Evolutionary conservation across 2,113 vertebrate species (phyloP).

Genomic region (Silurus meridionalis): DNA sequence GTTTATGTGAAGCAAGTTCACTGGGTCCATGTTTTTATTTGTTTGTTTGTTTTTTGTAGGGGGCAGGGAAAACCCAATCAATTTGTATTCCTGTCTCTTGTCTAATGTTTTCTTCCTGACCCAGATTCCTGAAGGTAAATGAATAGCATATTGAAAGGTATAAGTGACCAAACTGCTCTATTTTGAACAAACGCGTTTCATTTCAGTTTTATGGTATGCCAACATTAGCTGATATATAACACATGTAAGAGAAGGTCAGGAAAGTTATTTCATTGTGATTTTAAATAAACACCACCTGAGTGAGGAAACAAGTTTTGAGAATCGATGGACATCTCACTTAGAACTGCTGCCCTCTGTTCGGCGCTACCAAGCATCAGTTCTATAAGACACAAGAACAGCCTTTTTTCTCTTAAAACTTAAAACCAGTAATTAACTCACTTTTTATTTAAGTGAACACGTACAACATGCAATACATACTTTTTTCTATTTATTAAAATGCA

Average conservation of each 20-base stretch:
- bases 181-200: neutral
- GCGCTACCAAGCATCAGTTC: too few species aligned
- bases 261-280: neutral
- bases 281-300: neutral
- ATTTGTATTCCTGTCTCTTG: neutral
- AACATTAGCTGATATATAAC: neutral
- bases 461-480: too few species aligned
- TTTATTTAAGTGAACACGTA: too few species aligned
- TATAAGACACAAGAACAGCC: too few species aligned
- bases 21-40: neutral
- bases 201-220: neutral
- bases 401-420: too few species aligned
- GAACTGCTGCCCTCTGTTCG: too few species aligned
- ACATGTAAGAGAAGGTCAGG: too few species aligned
- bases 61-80: neutral
- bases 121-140: neutral
- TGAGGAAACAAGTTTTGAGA: too few species aligned
- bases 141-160: neutral
- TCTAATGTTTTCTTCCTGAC: neutral
- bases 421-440: too few species aligned
- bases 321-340: too few species aligned
- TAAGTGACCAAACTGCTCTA: neutral
- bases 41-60: neutral
- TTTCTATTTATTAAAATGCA: too few species aligned
- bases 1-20: neutral